These are phyloP conservation scores for Gasteruption jaculator DNA, from an alignment of 2,888 invertebrate species.

Conservation along the genomic window DNA sequence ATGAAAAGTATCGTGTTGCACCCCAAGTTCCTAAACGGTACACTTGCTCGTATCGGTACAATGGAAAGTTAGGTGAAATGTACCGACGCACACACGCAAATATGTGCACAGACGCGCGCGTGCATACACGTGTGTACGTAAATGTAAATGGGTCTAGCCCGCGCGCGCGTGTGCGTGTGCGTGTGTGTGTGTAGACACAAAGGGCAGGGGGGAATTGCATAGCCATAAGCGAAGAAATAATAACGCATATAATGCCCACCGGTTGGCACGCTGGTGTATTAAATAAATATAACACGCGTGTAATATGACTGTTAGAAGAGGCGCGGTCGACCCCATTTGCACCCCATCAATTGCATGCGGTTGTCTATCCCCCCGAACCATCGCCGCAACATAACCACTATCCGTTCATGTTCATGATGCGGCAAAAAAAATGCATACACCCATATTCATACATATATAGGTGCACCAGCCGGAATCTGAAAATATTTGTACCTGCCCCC, in stretches of 20 bases:
- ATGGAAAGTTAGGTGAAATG: constrained; percentile 22
- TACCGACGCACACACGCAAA: no score
- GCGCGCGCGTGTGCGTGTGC: no score
- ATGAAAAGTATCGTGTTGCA: constrained; percentile 43
- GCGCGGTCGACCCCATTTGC: constrained; percentile 44
- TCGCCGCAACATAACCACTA: constrained; percentile 26
- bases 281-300: constrained; percentile 49
- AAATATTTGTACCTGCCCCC: no score
- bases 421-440: no score
- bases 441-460: no score
- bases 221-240: constrained; percentile 47
- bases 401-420: neutral
- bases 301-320: constrained; percentile 40
- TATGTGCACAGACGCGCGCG: no score
- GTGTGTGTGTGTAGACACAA: neutral
- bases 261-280: constrained; percentile 34
- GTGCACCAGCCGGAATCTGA: no score
- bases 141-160: no score
- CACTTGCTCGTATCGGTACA: no score
- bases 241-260: constrained; percentile 41
- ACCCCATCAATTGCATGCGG: constrained; percentile 47
- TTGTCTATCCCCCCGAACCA: constrained; percentile 34
- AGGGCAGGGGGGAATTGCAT: neutral
- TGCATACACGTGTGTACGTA: no score
- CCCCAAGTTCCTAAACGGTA: no score